Evolutionary conservation across 2,797 vertebrate genomes (phyloP).

Genomic region (Todus mexicanus): DNA sequence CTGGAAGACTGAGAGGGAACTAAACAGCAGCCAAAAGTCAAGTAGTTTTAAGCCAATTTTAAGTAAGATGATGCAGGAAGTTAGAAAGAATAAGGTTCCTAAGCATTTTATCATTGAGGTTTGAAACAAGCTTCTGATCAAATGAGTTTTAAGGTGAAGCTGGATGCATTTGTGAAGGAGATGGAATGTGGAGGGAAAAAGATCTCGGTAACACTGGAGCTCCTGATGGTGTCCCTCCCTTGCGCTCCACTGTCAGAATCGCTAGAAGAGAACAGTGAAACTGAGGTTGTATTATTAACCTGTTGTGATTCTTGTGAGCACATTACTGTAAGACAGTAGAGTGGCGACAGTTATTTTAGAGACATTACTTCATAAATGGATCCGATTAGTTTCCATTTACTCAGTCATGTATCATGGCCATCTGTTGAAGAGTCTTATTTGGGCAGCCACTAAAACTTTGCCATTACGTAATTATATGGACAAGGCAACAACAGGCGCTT

Average conservation of each 20-base stretch:
- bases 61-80: neutral
- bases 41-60: neutral
- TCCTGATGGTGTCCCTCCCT: neutral
- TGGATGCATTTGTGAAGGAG: accelerated
- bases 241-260: neutral
- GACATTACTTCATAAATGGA: slow-evolving; percentile 24
- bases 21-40: neutral
- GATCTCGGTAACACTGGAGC: accelerated
- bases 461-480: neutral
- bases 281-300: neutral
- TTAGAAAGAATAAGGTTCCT: neutral
- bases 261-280: neutral
- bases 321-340: neutral
- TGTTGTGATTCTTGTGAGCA: neutral
- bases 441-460: neutral
- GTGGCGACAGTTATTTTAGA: neutral
- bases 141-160: neutral
- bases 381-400: neutral
- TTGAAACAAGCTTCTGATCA: neutral
- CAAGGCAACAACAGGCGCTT: neutral
- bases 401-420: neutral
- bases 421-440: neutral
- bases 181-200: neutral
- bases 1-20: neutral
- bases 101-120: neutral